Base-by-base conservation (phyloP, 2,113 vertebrate species). In the Chelonoidis abingdonii region DNA sequence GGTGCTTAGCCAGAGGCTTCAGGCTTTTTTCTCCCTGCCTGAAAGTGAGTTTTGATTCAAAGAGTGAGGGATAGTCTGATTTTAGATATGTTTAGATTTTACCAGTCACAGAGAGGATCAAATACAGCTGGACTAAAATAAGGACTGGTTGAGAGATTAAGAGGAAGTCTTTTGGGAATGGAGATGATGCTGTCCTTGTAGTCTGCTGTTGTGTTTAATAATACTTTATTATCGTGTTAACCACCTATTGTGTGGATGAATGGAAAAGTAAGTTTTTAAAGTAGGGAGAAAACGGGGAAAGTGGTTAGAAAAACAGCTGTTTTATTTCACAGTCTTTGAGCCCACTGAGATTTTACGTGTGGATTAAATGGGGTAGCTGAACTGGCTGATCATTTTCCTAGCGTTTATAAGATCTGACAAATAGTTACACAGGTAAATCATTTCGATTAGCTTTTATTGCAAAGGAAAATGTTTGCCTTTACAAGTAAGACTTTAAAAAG, bases 401-500 rank as follows among this genome's bases (percentile, higher is more conserved):
- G 75, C 84, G 47, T 81, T 88, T 81, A 69, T 54, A 17, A 16
- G 84, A 13, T 52, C 16, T 89, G 92, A 84, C 38, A 92, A 75
- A 89, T n/a, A 90, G 85, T 88, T 91, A 3, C 6, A 0, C 52
- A 87, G 84, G 84, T 86, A 93, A 94, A 97, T 83, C 0, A 65
- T 83, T 93, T 75, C 81, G 21, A 31, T 93, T 81, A 92, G 87
- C 12, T 25, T 78, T 76, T 92, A 53, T 87, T 2, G 27, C 24
- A n/a, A 90, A 87, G 90, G 62, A 80, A 94, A 96, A 76, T 31
- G n/a, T 94, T 95, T 85, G 85, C 92, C 54, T 94, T 89, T 93
- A 94, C 93, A 93, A 94, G 94, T 89, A 97, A 95, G 95, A 89
- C 90, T 96, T 95, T 6, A 57, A 92, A 94, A 95, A 94, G 24